phyloP scores from a whole-genome alignment of 2,888 invertebrate genomes.

The Drosophila trichaetosa region DNA sequence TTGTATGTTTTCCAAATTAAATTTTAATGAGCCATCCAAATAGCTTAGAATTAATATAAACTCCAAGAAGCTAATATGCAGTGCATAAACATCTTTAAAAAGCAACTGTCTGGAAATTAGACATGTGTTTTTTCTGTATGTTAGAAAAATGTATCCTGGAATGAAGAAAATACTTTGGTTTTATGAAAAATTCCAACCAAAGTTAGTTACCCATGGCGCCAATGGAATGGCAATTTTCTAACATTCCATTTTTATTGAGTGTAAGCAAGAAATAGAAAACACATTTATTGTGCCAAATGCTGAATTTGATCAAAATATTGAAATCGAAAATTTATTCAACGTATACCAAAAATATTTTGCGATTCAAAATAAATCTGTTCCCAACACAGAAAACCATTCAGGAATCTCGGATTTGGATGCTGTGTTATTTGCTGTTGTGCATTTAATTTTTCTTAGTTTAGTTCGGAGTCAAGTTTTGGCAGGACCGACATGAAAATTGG shows the following conservation, averaged over 20 bases:
- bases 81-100: too few species aligned
- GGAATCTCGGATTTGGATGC: slow-evolving; percentile 23
- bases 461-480: slow-evolving; percentile 39
- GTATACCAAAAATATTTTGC: not conserved
- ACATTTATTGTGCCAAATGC: not conserved
- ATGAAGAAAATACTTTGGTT: not conserved
- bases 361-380: not conserved
- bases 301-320: not conserved
- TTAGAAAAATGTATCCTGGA: not conserved
- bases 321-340: not conserved
- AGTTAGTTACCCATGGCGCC: not conserved
- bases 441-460: slow-evolving; percentile 39
- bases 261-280: not conserved
- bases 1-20: not conserved
- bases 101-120: not conserved
- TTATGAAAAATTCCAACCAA: not conserved
- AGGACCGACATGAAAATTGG: slow-evolving; percentile 65
- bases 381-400: slow-evolving; percentile 20
- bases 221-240: not conserved
- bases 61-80: not conserved
- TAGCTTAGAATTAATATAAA: not conserved
- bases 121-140: not conserved
- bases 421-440: slow-evolving; percentile 36
- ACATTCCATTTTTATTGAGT: not conserved
- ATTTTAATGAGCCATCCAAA: too few species aligned